Conservation (phyloP, 2,113 vertebrate species). For the Nipponia nippon region DNA sequence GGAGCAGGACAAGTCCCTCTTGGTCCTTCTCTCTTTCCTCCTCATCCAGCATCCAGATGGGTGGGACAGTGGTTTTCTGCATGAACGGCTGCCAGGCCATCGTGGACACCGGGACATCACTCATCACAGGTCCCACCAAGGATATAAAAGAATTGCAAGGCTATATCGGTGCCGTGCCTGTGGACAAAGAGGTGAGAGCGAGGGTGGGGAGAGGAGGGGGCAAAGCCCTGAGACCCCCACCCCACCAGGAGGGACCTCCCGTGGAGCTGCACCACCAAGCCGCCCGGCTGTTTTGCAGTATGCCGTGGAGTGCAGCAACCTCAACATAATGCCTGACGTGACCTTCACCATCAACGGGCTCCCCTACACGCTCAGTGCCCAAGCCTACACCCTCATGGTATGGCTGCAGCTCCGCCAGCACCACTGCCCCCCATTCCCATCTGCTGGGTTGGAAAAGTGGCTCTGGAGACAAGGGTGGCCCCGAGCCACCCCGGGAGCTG, state of each 20-base stretch:
- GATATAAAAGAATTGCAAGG: slow-evolving; percentile 61
- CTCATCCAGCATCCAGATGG: slow-evolving; percentile 67
- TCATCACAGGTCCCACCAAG: slow-evolving; percentile 65
- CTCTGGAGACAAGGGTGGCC: not conserved
- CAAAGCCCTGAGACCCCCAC: not conserved
- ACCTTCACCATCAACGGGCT: slow-evolving; percentile 75
- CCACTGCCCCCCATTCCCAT: not conserved
- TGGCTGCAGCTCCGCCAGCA: not conserved
- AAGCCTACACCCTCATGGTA: slow-evolving; percentile 72
- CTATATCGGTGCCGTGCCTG: slow-evolving; percentile 43
- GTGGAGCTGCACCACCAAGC: not conserved
- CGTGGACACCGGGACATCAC: slow-evolving; percentile 79
- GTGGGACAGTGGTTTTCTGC: slow-evolving; percentile 53
- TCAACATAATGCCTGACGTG: slow-evolving; percentile 58
- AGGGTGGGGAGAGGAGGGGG: not conserved
- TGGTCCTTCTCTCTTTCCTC: not conserved
- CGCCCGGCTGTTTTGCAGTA: not conserved
- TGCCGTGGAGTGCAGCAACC: slow-evolving; percentile 58
- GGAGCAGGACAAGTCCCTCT: not conserved
- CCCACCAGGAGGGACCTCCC: fast-evolving
- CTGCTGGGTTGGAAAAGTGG: not conserved
- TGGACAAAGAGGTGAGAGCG: slow-evolving; percentile 54
- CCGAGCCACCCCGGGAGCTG: fast-evolving
- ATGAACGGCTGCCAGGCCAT: slow-evolving; percentile 71
- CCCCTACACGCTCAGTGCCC: slow-evolving; percentile 56